Conservation (phyloP, 2,113 vertebrate genomes). For the Aptenodytes patagonicus region DNA sequence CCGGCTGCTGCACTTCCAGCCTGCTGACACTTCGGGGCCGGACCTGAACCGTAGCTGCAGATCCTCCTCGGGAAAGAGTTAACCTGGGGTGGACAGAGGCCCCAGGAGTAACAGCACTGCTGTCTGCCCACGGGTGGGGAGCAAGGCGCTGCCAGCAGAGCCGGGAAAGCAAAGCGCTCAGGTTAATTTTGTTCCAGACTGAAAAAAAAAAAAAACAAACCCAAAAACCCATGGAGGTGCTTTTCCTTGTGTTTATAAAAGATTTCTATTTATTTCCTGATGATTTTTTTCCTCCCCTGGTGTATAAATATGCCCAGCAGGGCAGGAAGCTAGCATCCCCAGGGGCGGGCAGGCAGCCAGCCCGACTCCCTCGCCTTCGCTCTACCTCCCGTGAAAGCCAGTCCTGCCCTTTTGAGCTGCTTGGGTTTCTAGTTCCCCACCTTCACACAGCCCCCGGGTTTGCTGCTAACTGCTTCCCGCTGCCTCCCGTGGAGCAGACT, state of each 20-base stretch:
- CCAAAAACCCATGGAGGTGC: not conserved
- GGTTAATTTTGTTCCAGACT: not conserved
- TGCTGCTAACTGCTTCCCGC: not conserved
- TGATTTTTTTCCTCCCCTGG: not conserved
- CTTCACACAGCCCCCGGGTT: not conserved
- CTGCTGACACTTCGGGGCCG: not conserved
- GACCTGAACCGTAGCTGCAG: not conserved
- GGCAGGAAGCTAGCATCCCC: not conserved
- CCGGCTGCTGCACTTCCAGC: not conserved
- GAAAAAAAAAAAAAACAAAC: not conserved
- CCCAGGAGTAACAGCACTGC: not conserved
- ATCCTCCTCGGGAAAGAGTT: not conserved
- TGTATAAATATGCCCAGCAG: conserved; percentile 18
- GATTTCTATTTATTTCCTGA: conserved; percentile 24
- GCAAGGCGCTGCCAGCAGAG: not conserved
- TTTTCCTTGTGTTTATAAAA: not conserved
- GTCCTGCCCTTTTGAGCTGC: not conserved
- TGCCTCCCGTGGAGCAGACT: not conserved
- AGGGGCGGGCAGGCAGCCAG: not conserved
- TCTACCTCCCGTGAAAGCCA: not conserved
- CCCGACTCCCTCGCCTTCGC: not conserved
- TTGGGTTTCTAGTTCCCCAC: not conserved
- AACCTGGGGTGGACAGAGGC: not conserved
- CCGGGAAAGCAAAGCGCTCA: not conserved
- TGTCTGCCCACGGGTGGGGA: not conserved